A percentile compares a stretch with the other conserved stretches of the same genome.
Evolutionary conservation across 2,797 vertebrate species (phyloP).

Genomic region (Phalloptychus januarius): DNA sequence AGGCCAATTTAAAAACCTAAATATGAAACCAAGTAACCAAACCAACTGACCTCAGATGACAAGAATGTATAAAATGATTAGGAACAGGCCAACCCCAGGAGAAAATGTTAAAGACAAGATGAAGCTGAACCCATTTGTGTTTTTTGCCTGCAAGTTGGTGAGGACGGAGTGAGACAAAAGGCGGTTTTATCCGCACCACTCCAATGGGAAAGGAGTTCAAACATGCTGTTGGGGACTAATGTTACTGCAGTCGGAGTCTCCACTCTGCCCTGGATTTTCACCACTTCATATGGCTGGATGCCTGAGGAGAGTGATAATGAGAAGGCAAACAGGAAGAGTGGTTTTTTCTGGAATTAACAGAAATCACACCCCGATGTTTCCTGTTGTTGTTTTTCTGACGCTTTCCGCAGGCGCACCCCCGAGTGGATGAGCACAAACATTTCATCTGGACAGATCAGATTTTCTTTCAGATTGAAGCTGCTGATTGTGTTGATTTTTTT

Average conservation of each 20-base stretch:
- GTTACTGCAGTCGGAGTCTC: conserved; percentile 61
- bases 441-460: background rate
- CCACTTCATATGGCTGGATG: conserved; percentile 37
- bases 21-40: conserved; percentile 53
- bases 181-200: background rate
- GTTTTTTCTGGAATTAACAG: conserved; percentile 56
- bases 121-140: background rate
- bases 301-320: conserved; percentile 46
- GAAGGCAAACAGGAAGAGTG: conserved; percentile 22
- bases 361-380: conserved; percentile 16
- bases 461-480: background rate
- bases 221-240: conserved; percentile 48
- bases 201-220: conserved; percentile 32
- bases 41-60: conserved; percentile 33
- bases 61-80: conserved; percentile 60
- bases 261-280: conserved; percentile 36
- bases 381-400: conserved; percentile 23
- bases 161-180: conserved; percentile 24
- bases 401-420: conserved; percentile 12
- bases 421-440: conserved; percentile 7
- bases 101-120: conserved; percentile 26
- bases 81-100: conserved; percentile 45
- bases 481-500: background rate
- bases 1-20: conserved; percentile 56
- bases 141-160: conserved; percentile 11